These are phyloP conservation scores for Lanius ludovicianus DNA, from an alignment of 2,113 vertebrate species.

Conservation along the genomic window DNA sequence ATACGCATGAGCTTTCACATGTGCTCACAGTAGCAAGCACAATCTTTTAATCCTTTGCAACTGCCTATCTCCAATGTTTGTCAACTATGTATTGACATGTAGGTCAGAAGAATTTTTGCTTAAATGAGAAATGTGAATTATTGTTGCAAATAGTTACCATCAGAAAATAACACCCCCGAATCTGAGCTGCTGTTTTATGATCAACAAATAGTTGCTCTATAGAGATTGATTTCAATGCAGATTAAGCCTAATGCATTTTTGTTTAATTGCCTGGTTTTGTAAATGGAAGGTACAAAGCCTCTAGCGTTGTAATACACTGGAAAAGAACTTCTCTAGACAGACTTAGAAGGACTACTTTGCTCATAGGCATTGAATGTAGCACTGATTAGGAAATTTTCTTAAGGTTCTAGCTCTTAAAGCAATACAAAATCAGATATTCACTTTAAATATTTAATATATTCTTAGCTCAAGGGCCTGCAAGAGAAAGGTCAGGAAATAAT, in stretches of 20 bases:
- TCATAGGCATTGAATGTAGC: not conserved
- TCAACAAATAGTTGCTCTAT: not conserved
- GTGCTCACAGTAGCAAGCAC: not conserved
- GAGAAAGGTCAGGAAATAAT: not conserved
- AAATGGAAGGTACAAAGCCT: not conserved
- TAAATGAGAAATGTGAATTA: not conserved
- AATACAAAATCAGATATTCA: not conserved
- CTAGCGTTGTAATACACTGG: not conserved
- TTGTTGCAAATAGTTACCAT: not conserved
- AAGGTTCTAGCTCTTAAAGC: not conserved
- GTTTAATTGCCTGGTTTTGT: not conserved
- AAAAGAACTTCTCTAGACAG: not conserved
- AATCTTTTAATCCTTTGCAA: not conserved
- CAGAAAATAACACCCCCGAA: not conserved
- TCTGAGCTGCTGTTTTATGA: not conserved
- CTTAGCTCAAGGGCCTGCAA: not conserved
- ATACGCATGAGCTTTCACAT: not conserved
- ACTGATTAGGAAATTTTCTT: not conserved
- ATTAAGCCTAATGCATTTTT: not conserved
- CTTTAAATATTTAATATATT: not conserved
- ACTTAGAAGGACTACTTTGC: not conserved
- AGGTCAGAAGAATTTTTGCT: not conserved
- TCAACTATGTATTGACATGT: not conserved
- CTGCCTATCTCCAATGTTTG: not conserved
- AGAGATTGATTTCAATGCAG: not conserved